A percentile compares a stretch with the other conserved stretches of the same genome.
These are phyloP conservation scores for Galeruca laticollis DNA, from an alignment of 2,888 invertebrate genomes.

Conservation along the genomic window DNA sequence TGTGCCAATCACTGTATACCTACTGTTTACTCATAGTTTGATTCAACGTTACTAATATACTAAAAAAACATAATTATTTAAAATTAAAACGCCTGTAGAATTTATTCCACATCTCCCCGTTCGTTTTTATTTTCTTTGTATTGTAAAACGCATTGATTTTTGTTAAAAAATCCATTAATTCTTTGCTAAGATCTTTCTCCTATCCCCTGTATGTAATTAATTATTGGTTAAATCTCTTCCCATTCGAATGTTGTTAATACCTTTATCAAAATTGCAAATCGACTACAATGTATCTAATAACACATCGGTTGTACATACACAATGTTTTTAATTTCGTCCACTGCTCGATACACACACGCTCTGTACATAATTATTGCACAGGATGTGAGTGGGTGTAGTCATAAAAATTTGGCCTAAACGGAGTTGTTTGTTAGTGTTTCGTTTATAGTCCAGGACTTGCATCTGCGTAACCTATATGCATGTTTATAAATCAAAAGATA, in stretches of 20 bases:
- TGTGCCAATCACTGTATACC: too few relatives aligned
- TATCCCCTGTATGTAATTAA: too few relatives aligned
- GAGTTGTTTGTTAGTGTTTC: slow-evolving; percentile 44
- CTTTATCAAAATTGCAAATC: not conserved
- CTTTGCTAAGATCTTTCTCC: too few relatives aligned
- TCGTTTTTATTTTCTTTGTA: not conserved
- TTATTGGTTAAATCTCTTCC: too few relatives aligned
- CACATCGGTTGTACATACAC: not conserved
- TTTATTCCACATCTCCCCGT: too few relatives aligned
- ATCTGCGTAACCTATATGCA: not conserved
- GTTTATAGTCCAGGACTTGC: slow-evolving; percentile 26
- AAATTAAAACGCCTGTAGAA: too few relatives aligned
- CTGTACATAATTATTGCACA: slow-evolving; percentile 44
- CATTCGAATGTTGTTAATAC: not conserved
- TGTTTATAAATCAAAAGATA: not conserved
- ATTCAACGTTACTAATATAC: too few relatives aligned
- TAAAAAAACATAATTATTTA: too few relatives aligned
- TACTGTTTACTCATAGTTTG: too few relatives aligned
- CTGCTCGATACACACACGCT: slow-evolving; percentile 32
- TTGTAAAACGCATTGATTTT: too few relatives aligned
- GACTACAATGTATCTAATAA: slow-evolving; percentile 3
- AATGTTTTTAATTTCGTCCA: slow-evolving; percentile 33
- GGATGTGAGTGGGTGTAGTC: slow-evolving; percentile 60
- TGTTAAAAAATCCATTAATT: too few relatives aligned
- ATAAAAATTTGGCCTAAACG: slow-evolving; percentile 58